A percentile compares a stretch with the other conserved stretches of the same genome.
Conservation (phyloP, 1,140 invertebrate species). For the Drosophila kanapiae region DNA sequence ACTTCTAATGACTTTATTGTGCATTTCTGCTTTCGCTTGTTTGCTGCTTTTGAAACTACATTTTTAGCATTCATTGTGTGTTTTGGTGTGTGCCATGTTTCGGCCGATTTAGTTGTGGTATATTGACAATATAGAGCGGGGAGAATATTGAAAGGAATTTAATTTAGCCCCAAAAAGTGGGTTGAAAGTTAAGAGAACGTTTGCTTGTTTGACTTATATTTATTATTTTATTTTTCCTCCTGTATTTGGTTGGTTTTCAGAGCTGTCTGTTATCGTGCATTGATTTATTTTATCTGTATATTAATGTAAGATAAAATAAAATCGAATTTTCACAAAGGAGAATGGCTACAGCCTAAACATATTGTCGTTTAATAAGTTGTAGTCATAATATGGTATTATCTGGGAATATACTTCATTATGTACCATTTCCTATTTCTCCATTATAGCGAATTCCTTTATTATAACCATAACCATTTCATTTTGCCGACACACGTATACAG, state of each 20-base stretch:
- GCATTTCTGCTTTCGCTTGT: constrained; percentile 26
- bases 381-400: not conserved
- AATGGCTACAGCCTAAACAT: too few species aligned
- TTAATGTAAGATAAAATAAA: not conserved
- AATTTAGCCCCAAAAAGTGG: not conserved
- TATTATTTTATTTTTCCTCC: not conserved
- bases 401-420: not conserved
- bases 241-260: not conserved
- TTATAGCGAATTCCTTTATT: constrained; percentile 19
- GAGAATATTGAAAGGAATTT: constrained; percentile 3
- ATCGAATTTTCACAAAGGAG: not conserved
- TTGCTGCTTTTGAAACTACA: constrained; percentile 8
- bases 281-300: not conserved
- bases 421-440: not conserved
- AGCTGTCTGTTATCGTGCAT: not conserved
- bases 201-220: not conserved
- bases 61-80: constrained; percentile 32
- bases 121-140: not conserved
- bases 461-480: constrained; percentile 8
- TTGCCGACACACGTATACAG: constrained; percentile 11
- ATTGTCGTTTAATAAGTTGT: not conserved
- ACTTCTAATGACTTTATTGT: constrained; percentile 66
- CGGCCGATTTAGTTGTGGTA: not conserved
- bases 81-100: not conserved
- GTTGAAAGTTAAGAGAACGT: not conserved